Evolutionary conservation across 2,797 vertebrate genomes (phyloP), one percentile per base, ranked within the genome.

Genomic region (Malurus splendens): DNA sequence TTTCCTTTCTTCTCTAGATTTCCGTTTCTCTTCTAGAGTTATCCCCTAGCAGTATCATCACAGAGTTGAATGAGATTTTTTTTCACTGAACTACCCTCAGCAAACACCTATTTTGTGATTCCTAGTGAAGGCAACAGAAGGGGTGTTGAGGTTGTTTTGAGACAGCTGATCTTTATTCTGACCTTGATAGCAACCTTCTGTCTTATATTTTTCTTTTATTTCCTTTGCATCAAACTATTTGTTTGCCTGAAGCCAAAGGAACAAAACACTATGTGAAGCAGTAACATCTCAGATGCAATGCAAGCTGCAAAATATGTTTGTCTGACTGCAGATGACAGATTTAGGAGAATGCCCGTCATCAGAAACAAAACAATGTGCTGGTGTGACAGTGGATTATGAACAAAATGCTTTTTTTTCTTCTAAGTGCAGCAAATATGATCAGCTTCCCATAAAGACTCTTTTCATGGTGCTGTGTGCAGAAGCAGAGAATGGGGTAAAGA

Each of bases 291-390:
- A 56, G 52, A 82, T 68, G 59, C 47, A 66, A 83, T 38, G 71
- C 13, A 48, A 83, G 78, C 57, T 81, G 64, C 36, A 74, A 78
- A 90, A 86, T 78, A 68, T 77, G 48, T 90, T 90, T 73, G 60
- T 91, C 50, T 93, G 78, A 90, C 61, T 82, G 70, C 68, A 89
- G 75, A 89, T 86, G 94, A 84, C 77, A 90, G 68, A 81, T 77
- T 84, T 72, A 88, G 59, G 82, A 93, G 77, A 44, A 50, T 72
- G 90, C 50, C 72, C 11, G 0, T 72, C 75, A 76, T 68, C 62
- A 83, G 54, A 78, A 89, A 86, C 4, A 4, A 90, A 79, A 72
- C 72, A 68, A 68, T 55, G 54, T 68, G 55, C 25, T 89, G 57
- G 45, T 66, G 48, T 75, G 78, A 80, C 70, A 86, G 62, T 52